Evolutionary conservation across 2,113 vertebrate species (phyloP).

Genomic region (Eublepharis macularius): DNA sequence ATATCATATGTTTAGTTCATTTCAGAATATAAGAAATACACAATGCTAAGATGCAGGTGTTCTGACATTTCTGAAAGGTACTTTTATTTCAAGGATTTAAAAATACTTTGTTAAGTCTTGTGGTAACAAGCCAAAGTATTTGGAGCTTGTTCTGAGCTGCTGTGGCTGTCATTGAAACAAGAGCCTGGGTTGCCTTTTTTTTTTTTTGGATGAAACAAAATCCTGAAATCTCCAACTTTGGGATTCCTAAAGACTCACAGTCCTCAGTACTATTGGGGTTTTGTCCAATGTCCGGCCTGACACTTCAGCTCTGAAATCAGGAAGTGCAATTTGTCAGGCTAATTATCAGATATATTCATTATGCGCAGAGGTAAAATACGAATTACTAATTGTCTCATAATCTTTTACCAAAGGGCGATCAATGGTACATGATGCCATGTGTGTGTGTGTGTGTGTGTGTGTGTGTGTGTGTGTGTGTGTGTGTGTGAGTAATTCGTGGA

Average conservation of each 20-base stretch:
- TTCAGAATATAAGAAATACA: neutral
- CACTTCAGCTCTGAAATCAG: neutral
- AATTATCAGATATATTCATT: neutral
- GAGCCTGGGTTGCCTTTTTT: neutral
- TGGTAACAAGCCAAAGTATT: slow-evolving; percentile 24
- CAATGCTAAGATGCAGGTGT: neutral
- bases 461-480: neutral
- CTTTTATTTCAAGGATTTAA: slow-evolving; percentile 16
- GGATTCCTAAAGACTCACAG: neutral
- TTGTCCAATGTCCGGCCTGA: neutral
- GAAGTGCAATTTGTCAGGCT: neutral
- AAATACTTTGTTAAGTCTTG: slow-evolving; percentile 20
- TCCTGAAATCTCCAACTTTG: neutral
- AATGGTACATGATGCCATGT: neutral
- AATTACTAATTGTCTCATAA: neutral
- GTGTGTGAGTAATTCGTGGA: neutral
- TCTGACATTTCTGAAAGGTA: slow-evolving; percentile 10
- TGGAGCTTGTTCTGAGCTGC: slow-evolving; percentile 1
- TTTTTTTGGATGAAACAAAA: neutral
- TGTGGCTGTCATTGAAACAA: neutral
- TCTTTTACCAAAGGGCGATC: too few relatives aligned
- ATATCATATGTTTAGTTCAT: neutral
- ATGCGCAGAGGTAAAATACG: neutral
- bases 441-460: neutral
- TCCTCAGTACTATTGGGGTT: neutral